These are phyloP conservation scores for Lontra canadensis DNA, from an alignment of 2,113 vertebrate species.

Conservation along the genomic window DNA sequence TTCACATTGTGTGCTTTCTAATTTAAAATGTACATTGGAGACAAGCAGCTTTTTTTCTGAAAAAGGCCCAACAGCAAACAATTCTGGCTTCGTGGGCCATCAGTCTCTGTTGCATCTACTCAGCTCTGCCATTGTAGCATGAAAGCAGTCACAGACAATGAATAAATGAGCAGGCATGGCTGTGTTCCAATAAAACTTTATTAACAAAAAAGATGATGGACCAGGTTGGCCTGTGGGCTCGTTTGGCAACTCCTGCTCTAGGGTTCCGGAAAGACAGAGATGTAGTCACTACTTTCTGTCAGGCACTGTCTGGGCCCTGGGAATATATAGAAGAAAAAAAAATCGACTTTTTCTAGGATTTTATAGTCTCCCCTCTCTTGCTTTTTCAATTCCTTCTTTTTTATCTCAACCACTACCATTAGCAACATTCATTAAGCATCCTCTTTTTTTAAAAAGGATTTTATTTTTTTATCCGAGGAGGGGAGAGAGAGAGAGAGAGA, in stretches of 20 bases:
- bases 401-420: not conserved
- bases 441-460: no score
- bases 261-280: not conserved
- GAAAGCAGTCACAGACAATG: not conserved
- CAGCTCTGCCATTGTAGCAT: not conserved
- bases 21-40: not conserved
- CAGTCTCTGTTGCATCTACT: not conserved
- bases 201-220: not conserved
- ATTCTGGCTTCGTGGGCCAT: not conserved
- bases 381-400: not conserved
- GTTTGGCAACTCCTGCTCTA: not conserved
- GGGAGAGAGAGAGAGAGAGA: no score
- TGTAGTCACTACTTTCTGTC: not conserved
- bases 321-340: not conserved
- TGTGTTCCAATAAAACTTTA: not conserved
- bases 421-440: not conserved
- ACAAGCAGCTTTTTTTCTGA: not conserved
- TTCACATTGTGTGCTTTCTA: not conserved
- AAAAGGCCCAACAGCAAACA: not conserved
- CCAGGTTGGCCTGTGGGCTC: fast-evolving
- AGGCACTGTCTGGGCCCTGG: not conserved
- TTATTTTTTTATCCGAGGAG: no score
- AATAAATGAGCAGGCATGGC: not conserved
- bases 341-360: not conserved
- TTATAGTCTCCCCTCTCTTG: not conserved